Conservation (phyloP, 2,113 vertebrate species). For the Archocentrus centrarchus region DNA sequence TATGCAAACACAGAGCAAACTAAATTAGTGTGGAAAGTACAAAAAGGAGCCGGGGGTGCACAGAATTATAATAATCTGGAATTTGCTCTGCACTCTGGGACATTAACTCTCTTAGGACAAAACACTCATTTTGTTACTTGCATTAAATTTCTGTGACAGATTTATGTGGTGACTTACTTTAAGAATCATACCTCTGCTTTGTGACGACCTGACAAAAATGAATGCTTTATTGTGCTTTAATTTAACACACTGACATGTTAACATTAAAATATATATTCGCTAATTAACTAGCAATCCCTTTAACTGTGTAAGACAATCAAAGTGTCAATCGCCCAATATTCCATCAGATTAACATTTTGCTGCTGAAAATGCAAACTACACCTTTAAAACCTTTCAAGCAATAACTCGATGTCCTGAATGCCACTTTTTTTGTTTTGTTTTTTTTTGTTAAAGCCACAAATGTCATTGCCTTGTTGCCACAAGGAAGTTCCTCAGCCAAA, state of each 20-base stretch:
- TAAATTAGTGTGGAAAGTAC: conserved; percentile 58
- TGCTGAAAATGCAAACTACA: not conserved
- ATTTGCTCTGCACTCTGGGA: conserved; percentile 33
- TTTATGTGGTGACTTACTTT: not conserved
- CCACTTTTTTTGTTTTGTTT: not conserved
- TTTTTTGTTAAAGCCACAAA: not conserved
- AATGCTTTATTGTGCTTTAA: not conserved
- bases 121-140: conserved; percentile 8
- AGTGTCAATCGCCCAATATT: not conserved
- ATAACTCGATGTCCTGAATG: not conserved
- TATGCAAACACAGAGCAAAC: conserved; percentile 50
- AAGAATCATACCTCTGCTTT: not conserved
- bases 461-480: not conserved
- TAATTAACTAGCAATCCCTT: too few species aligned
- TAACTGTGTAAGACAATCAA: not conserved
- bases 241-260: not conserved
- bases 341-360: too few species aligned
- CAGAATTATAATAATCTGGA: conserved; percentile 50
- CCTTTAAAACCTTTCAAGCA: not conserved
- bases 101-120: conserved; percentile 5
- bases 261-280: too few species aligned
- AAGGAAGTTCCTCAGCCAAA: not conserved
- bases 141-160: not conserved
- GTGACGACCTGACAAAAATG: not conserved
- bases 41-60: conserved; percentile 43